Percentiles rank a stretch among this genome's conserved stretches.
Conservation (phyloP, 2,797 vertebrate genomes). For the Vespertilio murinus region DNA sequence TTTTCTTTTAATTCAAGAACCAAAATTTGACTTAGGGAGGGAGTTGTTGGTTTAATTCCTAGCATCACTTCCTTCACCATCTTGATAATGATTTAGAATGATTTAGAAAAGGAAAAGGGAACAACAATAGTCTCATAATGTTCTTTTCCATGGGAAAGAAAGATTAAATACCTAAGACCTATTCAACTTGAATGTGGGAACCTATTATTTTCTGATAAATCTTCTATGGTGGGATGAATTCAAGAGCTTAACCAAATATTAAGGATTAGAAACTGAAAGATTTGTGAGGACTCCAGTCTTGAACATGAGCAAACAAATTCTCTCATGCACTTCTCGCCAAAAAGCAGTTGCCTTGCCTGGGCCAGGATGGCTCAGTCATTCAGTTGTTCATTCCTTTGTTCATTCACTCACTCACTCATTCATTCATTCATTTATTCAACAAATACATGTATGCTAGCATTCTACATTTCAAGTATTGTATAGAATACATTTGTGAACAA, state of each 20-base stretch:
- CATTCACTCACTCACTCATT: background rate
- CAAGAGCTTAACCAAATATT: background rate
- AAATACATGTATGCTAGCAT: fast-evolving
- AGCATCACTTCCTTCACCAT: constrained; percentile 19
- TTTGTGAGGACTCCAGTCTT: background rate
- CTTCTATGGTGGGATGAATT: background rate
- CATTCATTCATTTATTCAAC: background rate
- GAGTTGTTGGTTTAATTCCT: background rate
- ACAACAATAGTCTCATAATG: background rate
- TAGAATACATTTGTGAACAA: background rate
- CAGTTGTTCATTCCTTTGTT: no score
- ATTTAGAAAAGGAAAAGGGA: constrained; percentile 31
- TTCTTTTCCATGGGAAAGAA: constrained; percentile 35
- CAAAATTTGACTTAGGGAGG: background rate
- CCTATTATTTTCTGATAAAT: background rate
- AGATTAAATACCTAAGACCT: background rate
- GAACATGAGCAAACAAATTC: background rate
- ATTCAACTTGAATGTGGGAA: background rate
- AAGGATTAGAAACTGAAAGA: background rate
- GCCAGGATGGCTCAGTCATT: background rate
- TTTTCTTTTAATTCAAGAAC: background rate
- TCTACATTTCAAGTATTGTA: background rate
- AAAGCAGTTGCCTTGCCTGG: background rate
- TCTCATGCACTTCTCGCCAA: background rate
- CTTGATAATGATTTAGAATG: constrained; percentile 8